Evolutionary conservation across 2,888 invertebrate genomes (phyloP), one percentile per base, ranked within the genome.

Genomic region (Drosophila rellima): DNA sequence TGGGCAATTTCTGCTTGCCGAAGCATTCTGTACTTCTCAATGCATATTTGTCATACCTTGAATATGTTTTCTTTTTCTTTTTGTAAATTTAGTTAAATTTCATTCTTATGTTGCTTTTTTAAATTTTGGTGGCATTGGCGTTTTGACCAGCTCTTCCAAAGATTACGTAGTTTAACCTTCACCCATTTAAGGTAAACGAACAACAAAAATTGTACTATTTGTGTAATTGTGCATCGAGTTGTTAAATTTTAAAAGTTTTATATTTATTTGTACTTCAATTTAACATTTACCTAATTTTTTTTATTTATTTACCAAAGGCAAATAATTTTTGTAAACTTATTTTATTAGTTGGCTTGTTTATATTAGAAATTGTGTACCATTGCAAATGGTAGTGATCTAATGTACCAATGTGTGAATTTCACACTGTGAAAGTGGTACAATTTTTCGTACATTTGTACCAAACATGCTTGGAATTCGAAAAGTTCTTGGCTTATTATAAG

Each of bases 11-110:
- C n/a, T 68, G 88, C 83, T 70, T 42, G 67, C 60, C 63, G 55
- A 70, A 82, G 86, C 88, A 79, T 57, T 74, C 68, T 68, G 47
- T 66, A 72, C 62, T 86, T 74, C 56, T 62, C 63, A 63, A 55
- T 80, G 80, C 87, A 86, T 70, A 70, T 76, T 86, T 73, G 52
- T 63, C 70, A 67, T 73, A 88, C 87, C 89, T 88, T 88, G 87
- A 78, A 65, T 74, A 74, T 77, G 50, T 70, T 60, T 33, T 66
- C 26, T 56, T 62, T 59, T 65, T 31, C 48, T 18, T 47, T 63
- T 64, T 56, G 44, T 60, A 44, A 63, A 67, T 82, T 60, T 54
- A 45, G 50, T 65, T 67, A 42, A 42, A 50, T 57, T 67, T 40
- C 7, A 37, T 33, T 40, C 18, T 67, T 56, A 64, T 26, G 26